Conservation (phyloP, 2,797 vertebrate genomes). For the Enteromius treurensis region DNA sequence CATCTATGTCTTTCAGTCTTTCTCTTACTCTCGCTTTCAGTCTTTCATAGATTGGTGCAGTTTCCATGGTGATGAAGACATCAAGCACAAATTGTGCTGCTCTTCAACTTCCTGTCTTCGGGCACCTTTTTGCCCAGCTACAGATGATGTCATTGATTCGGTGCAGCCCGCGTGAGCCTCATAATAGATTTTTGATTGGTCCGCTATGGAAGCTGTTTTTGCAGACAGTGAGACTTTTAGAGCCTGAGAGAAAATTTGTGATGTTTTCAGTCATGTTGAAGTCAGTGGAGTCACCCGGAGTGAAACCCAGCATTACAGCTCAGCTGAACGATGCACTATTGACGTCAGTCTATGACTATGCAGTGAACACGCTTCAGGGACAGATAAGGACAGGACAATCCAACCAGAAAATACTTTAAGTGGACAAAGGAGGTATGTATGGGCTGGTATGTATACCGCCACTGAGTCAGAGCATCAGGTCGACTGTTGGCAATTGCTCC, state of each 20-base stretch:
- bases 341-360: slow-evolving; percentile 42
- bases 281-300: slow-evolving; percentile 27
- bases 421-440: slow-evolving; percentile 23
- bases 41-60: slow-evolving; percentile 66
- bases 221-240: slow-evolving; percentile 41
- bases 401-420: slow-evolving; percentile 47
- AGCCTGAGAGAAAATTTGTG: slow-evolving; percentile 39
- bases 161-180: slow-evolving; percentile 54
- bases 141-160: slow-evolving; percentile 78
- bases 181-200: slow-evolving; percentile 71
- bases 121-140: slow-evolving; percentile 77
- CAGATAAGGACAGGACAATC: slow-evolving; percentile 23
- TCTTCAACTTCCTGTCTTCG: slow-evolving; percentile 73
- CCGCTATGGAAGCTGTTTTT: slow-evolving; percentile 56
- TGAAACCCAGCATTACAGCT: slow-evolving; percentile 6
- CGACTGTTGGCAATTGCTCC: slow-evolving; percentile 32
- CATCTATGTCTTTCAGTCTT: slow-evolving; percentile 47
- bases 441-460: slow-evolving; percentile 16
- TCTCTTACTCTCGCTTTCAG: slow-evolving; percentile 42
- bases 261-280: slow-evolving; percentile 26
- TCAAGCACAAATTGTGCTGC: slow-evolving; percentile 65
- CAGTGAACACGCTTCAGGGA: slow-evolving; percentile 25
- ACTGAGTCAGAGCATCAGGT: slow-evolving; percentile 31
- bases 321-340: slow-evolving; percentile 18
- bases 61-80: slow-evolving; percentile 79